These are phyloP conservation scores for Acromyrmex heyeri DNA, from an alignment of 1,140 invertebrate species.

Conservation along the genomic window DNA sequence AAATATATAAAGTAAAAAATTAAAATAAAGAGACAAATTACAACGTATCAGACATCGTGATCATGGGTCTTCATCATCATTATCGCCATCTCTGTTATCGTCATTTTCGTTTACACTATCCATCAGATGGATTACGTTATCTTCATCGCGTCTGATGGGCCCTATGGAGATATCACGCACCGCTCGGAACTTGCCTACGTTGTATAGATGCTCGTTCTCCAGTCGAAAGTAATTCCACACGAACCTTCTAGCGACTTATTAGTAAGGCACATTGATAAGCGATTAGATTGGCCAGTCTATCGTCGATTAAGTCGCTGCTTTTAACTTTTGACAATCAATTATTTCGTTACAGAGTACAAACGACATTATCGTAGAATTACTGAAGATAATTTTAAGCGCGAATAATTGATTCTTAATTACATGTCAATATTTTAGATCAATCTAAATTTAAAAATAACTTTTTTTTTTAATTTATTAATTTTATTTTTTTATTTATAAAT, in stretches of 20 bases:
- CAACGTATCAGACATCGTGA: slow-evolving; percentile 43
- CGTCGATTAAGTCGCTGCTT: slow-evolving; percentile 45
- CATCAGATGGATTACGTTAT: slow-evolving; percentile 76
- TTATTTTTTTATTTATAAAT: not conserved
- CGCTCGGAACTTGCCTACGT: slow-evolving; percentile 97
- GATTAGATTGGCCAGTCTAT: slow-evolving; percentile 37
- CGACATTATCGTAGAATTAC: slow-evolving; percentile 6
- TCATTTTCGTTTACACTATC: slow-evolving; percentile 46
- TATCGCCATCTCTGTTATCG: not conserved
- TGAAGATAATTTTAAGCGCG: not conserved
- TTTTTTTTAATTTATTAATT: not conserved
- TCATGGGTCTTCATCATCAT: slow-evolving; percentile 20
- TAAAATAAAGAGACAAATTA: slow-evolving; percentile 28
- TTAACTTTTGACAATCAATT: slow-evolving; percentile 43
- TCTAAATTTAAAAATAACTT: not conserved
- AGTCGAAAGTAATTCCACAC: slow-evolving; percentile 97
- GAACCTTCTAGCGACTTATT: slow-evolving; percentile 88
- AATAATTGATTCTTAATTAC: not conserved
- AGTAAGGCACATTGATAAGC: slow-evolving; percentile 66
- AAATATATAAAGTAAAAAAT: slow-evolving; percentile 20
- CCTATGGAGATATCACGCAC: slow-evolving; percentile 93
- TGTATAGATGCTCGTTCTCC: slow-evolving; percentile 98
- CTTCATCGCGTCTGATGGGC: slow-evolving; percentile 89
- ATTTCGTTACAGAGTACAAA: slow-evolving; percentile 10
- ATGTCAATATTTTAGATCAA: slow-evolving; percentile 4